phyloP scores from a whole-genome alignment of 35 echinoderm and acorn worm species.

The Apostichopus californicus region DNA sequence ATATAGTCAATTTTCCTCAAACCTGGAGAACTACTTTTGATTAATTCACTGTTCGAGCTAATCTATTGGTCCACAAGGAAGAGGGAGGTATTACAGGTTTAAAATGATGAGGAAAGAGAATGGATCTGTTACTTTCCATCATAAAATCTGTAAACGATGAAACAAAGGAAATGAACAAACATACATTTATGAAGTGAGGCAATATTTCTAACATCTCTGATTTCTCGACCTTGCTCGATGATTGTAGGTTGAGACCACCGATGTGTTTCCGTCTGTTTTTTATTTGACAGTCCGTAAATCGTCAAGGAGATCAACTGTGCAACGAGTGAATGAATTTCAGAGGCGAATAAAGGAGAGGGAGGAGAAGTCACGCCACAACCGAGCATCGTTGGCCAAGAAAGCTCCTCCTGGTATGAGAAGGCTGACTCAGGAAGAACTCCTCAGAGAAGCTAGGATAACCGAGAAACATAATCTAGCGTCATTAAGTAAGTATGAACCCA shows the following conservation, averaged over 20 bases:
- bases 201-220: too few species aligned
- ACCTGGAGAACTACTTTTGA: too few species aligned
- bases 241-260: too few species aligned
- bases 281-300: conserved; percentile 80
- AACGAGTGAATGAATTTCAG: conserved; percentile 83
- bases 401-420: conserved; percentile 65
- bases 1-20: too few species aligned
- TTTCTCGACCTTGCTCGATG: neutral
- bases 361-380: conserved; percentile 53
- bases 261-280: neutral
- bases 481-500: conserved; percentile 60
- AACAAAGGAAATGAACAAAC: too few species aligned
- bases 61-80: too few species aligned
- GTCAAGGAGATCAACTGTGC: conserved; percentile 71
- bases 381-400: conserved; percentile 60
- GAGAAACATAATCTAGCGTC: conserved; percentile 89
- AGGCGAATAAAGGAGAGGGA: conserved; percentile 81
- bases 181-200: too few species aligned
- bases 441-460: conserved; percentile 80
- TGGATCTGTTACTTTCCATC: too few species aligned
- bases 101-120: too few species aligned
- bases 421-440: conserved; percentile 93
- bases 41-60: too few species aligned
- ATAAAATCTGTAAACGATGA: too few species aligned
- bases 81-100: too few species aligned